These are phyloP conservation scores for Drosophila leonis DNA, from an alignment of 2,888 invertebrate genomes.

Conservation along the genomic window DNA sequence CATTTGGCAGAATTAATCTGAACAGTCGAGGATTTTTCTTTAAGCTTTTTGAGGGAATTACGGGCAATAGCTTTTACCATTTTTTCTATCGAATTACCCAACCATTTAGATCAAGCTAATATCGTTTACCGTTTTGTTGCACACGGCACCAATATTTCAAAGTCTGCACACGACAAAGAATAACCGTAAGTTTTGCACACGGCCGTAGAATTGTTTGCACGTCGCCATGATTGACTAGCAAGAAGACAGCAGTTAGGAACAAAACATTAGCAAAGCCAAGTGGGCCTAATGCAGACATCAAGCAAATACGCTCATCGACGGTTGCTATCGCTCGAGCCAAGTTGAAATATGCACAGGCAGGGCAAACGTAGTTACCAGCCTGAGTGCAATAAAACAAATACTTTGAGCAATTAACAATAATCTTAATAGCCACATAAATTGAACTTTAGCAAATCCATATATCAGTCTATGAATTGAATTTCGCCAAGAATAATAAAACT, in stretches of 20 bases:
- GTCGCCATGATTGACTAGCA: slow-evolving; percentile 41
- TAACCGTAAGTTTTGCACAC: slow-evolving; percentile 71
- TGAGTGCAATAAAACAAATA: slow-evolving; percentile 43
- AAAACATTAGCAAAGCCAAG: slow-evolving; percentile 63
- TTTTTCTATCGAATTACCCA: slow-evolving; percentile 34
- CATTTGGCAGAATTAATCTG: neutral
- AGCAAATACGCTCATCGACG: slow-evolving; percentile 44
- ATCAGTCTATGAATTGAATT: slow-evolving; percentile 18
- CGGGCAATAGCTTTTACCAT: slow-evolving; percentile 13
- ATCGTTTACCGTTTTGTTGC: slow-evolving; percentile 55
- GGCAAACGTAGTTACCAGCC: slow-evolving; percentile 22
- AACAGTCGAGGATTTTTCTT: neutral
- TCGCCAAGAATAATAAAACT: neutral
- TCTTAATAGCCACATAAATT: slow-evolving; percentile 46
- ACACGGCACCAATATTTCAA: slow-evolving; percentile 55
- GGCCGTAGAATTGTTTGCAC: slow-evolving; percentile 58
- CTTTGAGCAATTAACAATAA: slow-evolving; percentile 48
- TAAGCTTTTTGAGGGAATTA: neutral
- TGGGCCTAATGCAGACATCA: slow-evolving; percentile 61
- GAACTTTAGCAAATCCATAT: slow-evolving; percentile 43
- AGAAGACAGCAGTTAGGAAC: slow-evolving; percentile 62
- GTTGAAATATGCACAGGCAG: slow-evolving; percentile 25
- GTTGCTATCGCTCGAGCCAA: slow-evolving; percentile 56
- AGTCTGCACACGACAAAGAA: slow-evolving; percentile 63
- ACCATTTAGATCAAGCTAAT: slow-evolving; percentile 56